phyloP scores from a whole-genome alignment of 2,797 vertebrate genomes.

The Tragopan temminckii region DNA sequence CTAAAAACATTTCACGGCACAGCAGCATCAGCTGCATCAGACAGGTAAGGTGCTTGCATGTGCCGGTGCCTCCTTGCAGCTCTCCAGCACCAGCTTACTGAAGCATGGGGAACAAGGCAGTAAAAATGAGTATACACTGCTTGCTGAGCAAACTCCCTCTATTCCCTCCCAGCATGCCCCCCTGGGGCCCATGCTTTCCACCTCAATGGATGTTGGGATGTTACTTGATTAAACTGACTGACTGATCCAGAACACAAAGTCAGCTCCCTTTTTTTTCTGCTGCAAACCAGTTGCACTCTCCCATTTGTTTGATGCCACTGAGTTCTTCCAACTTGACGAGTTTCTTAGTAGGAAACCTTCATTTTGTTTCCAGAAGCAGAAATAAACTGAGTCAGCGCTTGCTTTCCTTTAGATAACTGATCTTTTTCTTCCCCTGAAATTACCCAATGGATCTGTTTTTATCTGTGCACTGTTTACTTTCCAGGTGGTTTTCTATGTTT shows the following conservation, averaged over 20 bases:
- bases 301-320: neutral
- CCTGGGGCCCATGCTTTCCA: accelerated
- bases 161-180: neutral
- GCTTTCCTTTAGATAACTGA: constrained; percentile 54
- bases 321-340: neutral
- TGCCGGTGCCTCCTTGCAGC: neutral
- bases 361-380: constrained; percentile 52
- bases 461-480: neutral
- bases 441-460: constrained; percentile 25
- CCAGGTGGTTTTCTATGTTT: constrained; percentile 10
- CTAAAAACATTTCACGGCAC: neutral
- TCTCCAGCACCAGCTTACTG: neutral
- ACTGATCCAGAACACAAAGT: neutral
- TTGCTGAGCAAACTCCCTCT: accelerated
- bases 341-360: neutral
- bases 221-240: neutral
- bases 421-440: constrained; percentile 47
- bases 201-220: neutral
- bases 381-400: constrained; percentile 46
- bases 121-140: neutral
- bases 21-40: constrained; percentile 3
- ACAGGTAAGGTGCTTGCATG: neutral
- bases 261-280: neutral
- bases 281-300: neutral
- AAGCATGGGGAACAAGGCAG: neutral